phyloP scores from a whole-genome alignment of 2,113 vertebrate genomes.

The Parus major region DNA sequence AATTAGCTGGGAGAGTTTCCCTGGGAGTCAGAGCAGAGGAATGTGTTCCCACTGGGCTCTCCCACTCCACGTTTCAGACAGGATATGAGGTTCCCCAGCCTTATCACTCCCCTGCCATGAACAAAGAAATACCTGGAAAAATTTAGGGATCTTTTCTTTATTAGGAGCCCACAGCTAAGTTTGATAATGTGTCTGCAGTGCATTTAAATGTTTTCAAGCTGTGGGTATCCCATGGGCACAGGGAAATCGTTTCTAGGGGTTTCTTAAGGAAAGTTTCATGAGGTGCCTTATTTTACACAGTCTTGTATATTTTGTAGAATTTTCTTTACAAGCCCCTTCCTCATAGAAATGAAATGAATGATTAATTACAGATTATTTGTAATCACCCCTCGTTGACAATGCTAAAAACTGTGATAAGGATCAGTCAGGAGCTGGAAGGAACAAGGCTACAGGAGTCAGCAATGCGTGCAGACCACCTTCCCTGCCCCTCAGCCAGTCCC shows the following conservation, averaged over 20 bases:
- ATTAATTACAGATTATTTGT: background rate
- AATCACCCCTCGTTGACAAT: background rate
- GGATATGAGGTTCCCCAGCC: background rate
- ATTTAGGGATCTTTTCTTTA: background rate
- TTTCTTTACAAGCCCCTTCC: background rate
- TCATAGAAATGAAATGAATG: background rate
- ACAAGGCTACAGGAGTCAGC: rapidly evolving
- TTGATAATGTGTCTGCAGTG: background rate
- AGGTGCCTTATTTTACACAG: background rate
- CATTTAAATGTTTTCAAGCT: background rate
- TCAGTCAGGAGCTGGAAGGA: background rate
- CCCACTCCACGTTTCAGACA: background rate
- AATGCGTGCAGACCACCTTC: background rate
- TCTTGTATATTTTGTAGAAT: background rate
- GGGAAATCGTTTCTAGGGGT: background rate
- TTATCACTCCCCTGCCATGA: background rate
- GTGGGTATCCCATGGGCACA: background rate
- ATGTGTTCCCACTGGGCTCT: background rate
- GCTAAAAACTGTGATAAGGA: background rate
- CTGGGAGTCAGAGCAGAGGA: background rate
- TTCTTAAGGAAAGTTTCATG: background rate
- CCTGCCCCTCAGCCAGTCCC: background rate
- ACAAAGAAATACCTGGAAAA: background rate
- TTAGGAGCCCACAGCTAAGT: background rate
- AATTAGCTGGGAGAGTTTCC: background rate